Evolutionary conservation across 2,797 vertebrate genomes (phyloP).

Genomic region (Coilia nasus): DNA sequence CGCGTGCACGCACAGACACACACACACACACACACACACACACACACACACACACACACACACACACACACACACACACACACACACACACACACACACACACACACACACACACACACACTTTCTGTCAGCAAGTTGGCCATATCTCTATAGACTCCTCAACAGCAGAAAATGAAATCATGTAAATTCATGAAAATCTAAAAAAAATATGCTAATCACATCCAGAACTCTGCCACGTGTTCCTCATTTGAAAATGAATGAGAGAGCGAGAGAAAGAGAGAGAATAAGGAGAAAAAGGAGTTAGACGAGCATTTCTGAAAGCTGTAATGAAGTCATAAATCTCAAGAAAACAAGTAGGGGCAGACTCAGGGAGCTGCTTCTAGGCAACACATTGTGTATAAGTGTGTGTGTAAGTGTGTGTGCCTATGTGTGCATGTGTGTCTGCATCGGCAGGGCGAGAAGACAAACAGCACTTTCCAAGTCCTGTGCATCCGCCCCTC

Average conservation of each 20-base stretch:
- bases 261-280: slow-evolving; percentile 19
- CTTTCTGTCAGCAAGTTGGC: slow-evolving; percentile 36
- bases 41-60: slow-evolving; percentile 35
- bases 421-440: not conserved
- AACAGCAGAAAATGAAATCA: slow-evolving; percentile 65
- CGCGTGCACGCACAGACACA: not conserved
- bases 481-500: not conserved
- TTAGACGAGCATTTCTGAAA: slow-evolving; percentile 50
- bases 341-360: slow-evolving; percentile 59
- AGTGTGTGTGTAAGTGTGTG: not conserved
- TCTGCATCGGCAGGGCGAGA: not conserved
- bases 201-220: slow-evolving; percentile 63
- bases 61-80: slow-evolving; percentile 37
- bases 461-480: not conserved
- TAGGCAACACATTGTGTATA: slow-evolving; percentile 37
- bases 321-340: slow-evolving; percentile 60
- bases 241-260: slow-evolving; percentile 47
- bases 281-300: slow-evolving; percentile 24
- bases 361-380: slow-evolving; percentile 53
- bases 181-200: slow-evolving; percentile 70
- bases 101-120: slow-evolving; percentile 27
- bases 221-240: slow-evolving; percentile 70
- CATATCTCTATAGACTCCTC: slow-evolving; percentile 65
- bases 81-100: slow-evolving; percentile 22
- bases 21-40: slow-evolving; percentile 24